Evolutionary conservation across 2,797 vertebrate species (phyloP), one percentile per base, ranked within the genome.

Genomic region (Gallinago nigripennis): DNA sequence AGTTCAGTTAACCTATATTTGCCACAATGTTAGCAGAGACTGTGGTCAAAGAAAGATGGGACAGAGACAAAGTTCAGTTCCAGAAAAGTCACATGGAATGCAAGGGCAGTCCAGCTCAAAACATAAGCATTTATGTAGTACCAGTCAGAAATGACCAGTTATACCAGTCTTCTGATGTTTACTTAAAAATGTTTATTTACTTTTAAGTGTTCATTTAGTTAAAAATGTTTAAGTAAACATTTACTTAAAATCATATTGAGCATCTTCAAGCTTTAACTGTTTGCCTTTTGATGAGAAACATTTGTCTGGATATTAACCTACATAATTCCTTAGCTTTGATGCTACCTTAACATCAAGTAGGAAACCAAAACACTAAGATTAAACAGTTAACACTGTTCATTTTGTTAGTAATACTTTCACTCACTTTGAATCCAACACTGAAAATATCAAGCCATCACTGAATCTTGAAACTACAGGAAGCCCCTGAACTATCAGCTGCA

Each of bases 291-390:
- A 68, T 88, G 30, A 79, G 53, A 61, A 91, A 30, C 9, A 25
- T 76, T 65, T 66, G 31, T 43, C 66, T 60, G 41, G 51, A 19
- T 76, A 78, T 46, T 33, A 69, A n/a, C 45, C 76, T 53, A 21
- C 1, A 2, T 4, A 73, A 69, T 30, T 78, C 57, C 33, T 91
- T 50, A 79, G 57, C 58, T 75, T 68, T 84, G 84, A 77, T 41
- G 45, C 63, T 90, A 92, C 54, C 51, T 92, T 48, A 79, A 80
- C 66, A 89, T 31, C 69, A 84, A 57, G 45, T 3, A 88, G 78
- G 28, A 96, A 95, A 64, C 21, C 30, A 57, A 78, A 91, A 12
- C 43, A 20, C 16, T 31, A 69, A 31, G 24, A 64, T 57, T 31
- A 58, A 70, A 87, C 8, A 6, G 71, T 63, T 76, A 86, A 85